Evolutionary conservation across 1,140 invertebrate genomes (phyloP).

Genomic region (Megalopta genalis): DNA sequence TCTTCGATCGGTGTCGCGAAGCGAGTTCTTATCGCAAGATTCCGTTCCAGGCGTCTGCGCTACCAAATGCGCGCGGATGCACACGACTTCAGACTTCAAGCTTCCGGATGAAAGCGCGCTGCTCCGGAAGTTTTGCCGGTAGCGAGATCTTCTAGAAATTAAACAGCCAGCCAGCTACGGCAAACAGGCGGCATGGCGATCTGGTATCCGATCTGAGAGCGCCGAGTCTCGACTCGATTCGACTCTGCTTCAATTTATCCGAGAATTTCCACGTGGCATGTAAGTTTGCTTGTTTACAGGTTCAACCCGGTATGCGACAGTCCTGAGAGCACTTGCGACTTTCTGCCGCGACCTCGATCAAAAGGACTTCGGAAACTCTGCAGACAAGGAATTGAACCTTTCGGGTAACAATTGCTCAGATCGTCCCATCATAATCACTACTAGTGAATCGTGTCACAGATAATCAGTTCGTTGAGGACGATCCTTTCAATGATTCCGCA

Average conservation of each 20-base stretch:
- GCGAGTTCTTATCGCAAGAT: not conserved
- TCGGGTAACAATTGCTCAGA: not conserved
- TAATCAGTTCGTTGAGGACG: too few species aligned
- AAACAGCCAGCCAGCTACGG: not conserved
- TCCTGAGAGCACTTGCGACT: constrained; percentile 1
- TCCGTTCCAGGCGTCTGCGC: not conserved
- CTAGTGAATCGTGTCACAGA: too few species aligned
- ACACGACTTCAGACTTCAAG: constrained; percentile 8
- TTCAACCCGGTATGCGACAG: constrained; percentile 25
- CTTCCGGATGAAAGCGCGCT: not conserved
- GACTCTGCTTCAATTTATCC: constrained; percentile 38
- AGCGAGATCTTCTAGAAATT: constrained; percentile 20
- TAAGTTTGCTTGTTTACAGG: constrained; percentile 46
- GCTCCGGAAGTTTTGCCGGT: constrained; percentile 16
- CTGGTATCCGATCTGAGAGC: not conserved
- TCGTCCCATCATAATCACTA: too few species aligned
- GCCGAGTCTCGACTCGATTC: too few species aligned
- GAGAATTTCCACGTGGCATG: constrained; percentile 35
- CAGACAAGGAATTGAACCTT: not conserved
- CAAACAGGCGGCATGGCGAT: not conserved
- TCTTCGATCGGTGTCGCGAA: not conserved
- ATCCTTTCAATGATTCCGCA: too few species aligned
- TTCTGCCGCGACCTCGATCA: not conserved
- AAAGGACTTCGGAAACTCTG: not conserved
- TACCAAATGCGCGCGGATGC: not conserved